A percentile compares a stretch with the other conserved stretches of the same genome.
phyloP scores from a whole-genome alignment of 2,888 invertebrate genomes.

The Lymantria dispar region DNA sequence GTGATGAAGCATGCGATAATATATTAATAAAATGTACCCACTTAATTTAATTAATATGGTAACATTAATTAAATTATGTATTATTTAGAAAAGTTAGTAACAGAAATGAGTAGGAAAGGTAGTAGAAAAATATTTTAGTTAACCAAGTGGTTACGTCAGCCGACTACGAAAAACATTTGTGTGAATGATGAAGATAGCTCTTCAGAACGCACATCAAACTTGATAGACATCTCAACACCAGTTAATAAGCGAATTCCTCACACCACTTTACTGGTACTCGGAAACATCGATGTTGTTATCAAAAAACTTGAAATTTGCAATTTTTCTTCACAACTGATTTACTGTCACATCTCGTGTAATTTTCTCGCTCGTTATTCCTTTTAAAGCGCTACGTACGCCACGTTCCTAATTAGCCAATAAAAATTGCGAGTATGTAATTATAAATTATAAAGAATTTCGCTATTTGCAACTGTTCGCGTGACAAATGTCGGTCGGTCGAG shows the following conservation, averaged over 20 bases:
- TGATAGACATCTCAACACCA: slow-evolving; percentile 49
- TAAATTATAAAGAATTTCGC: slow-evolving; percentile 57
- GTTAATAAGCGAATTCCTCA: slow-evolving; percentile 52
- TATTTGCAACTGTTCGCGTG: slow-evolving; percentile 72
- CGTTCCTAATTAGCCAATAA: slow-evolving; percentile 45
- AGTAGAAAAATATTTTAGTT: too few relatives aligned
- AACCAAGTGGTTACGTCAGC: too few relatives aligned
- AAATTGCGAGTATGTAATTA: slow-evolving; percentile 41
- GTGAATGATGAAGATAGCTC: slow-evolving; percentile 2
- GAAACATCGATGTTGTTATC: slow-evolving; percentile 31
- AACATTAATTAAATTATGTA: too few relatives aligned
- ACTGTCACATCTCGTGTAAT: slow-evolving; percentile 33
- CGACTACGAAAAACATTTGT: neutral
- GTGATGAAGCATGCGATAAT: too few relatives aligned
- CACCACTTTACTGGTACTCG: slow-evolving; percentile 39
- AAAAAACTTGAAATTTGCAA: slow-evolving; percentile 27
- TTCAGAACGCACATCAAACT: slow-evolving; percentile 32
- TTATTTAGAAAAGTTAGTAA: too few relatives aligned
- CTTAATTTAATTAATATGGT: too few relatives aligned
- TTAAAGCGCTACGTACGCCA: slow-evolving; percentile 37
- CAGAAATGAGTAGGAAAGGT: too few relatives aligned
- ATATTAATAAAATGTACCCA: too few relatives aligned
- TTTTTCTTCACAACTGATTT: slow-evolving; percentile 36
- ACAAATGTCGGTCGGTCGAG: slow-evolving; percentile 60
- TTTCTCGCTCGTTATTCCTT: slow-evolving; percentile 33